phyloP scores from a whole-genome alignment of 2,888 invertebrate genomes.

The Lutraria lutraria region DNA sequence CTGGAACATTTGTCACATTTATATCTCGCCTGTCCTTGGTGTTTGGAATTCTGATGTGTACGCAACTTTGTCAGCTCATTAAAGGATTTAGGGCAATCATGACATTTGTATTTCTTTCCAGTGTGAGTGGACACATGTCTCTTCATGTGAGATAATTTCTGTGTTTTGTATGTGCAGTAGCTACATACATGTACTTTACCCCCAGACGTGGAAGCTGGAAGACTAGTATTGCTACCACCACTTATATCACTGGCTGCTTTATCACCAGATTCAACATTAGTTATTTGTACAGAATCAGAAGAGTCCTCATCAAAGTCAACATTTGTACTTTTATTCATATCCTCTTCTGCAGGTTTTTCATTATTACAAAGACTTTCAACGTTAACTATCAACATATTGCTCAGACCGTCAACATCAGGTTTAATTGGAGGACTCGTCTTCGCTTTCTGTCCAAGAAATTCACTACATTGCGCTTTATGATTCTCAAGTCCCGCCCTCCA shows the following conservation, averaged over 20 bases:
- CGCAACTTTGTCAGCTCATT: slow-evolving; percentile 43
- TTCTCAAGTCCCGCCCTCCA: slow-evolving; percentile 55
- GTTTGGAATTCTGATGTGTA: slow-evolving; percentile 46
- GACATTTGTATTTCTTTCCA: slow-evolving; percentile 51
- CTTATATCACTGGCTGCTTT: slow-evolving; percentile 41
- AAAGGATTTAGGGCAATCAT: slow-evolving; percentile 54
- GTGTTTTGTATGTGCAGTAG: slow-evolving; percentile 60
- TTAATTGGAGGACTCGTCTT: background rate
- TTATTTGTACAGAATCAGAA: slow-evolving; percentile 56
- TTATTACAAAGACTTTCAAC: slow-evolving; percentile 45
- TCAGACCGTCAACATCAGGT: slow-evolving; percentile 30
- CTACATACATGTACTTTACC: slow-evolving; percentile 44
- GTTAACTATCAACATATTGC: slow-evolving; percentile 44
- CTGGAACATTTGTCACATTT: slow-evolving; percentile 65
- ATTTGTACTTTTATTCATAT: slow-evolving; percentile 37
- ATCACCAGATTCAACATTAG: slow-evolving; percentile 57
- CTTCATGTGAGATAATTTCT: slow-evolving; percentile 57
- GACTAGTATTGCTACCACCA: background rate
- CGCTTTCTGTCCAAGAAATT: slow-evolving; percentile 25
- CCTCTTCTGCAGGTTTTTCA: slow-evolving; percentile 9
- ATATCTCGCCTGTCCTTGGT: slow-evolving; percentile 54
- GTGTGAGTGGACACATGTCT: slow-evolving; percentile 57
- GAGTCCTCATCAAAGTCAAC: slow-evolving; percentile 51
- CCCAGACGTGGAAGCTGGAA: background rate
- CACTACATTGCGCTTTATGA: slow-evolving; percentile 54